phyloP scores from a whole-genome alignment of 2,888 invertebrate genomes.

The Drosophila atroscutellata region DNA sequence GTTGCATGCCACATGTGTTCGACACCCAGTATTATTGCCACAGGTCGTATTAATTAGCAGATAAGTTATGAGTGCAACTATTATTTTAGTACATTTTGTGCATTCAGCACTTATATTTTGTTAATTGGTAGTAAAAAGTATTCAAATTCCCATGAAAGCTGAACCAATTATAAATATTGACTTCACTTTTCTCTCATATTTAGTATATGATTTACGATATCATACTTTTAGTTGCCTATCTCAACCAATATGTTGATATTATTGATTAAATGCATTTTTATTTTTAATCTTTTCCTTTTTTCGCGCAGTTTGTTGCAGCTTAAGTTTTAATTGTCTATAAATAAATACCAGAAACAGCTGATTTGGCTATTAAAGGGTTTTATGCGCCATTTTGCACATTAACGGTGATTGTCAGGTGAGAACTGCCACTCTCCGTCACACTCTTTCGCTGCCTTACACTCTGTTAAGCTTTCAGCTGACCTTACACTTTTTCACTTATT shows the following conservation, averaged over 20 bases:
- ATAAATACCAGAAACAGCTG: not conserved
- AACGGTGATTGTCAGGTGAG: constrained; percentile 18
- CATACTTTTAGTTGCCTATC: not conserved
- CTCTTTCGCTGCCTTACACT: not conserved
- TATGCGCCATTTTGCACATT: constrained; percentile 21
- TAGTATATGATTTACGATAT: not conserved
- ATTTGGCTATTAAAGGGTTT: constrained; percentile 7
- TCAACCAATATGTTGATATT: not conserved
- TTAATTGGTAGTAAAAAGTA: not conserved
- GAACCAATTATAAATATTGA: not conserved
- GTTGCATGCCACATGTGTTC: constrained; percentile 14
- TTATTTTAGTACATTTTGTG: not conserved
- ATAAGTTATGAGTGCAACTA: not conserved
- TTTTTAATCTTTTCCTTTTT: not conserved
- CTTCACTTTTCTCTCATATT: not conserved
- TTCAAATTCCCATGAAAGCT: not conserved
- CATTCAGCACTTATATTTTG: not conserved
- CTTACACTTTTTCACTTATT: constrained; percentile 18
- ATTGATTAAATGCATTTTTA: not conserved
- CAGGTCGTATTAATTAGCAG: not conserved
- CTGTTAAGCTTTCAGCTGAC: constrained; percentile 3
- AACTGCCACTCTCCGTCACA: not conserved
- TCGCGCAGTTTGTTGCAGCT: not conserved
- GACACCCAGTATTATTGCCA: constrained; percentile 9
- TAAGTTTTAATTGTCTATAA: not conserved